phyloP scores from a whole-genome alignment of 2,888 invertebrate genomes.

The Standfussiana lucernea region DNA sequence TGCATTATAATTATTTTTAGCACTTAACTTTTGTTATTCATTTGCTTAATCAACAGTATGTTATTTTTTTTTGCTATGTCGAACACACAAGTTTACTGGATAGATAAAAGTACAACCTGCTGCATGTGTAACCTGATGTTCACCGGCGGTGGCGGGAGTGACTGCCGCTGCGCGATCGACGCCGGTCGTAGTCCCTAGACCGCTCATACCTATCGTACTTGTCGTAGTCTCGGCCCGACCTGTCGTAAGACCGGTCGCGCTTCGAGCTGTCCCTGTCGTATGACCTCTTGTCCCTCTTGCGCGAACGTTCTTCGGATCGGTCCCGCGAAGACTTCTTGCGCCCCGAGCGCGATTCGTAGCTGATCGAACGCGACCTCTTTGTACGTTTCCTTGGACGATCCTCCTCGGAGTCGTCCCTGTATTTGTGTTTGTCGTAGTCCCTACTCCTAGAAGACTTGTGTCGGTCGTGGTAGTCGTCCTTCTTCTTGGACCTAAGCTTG shows the following conservation, averaged over 20 bases:
- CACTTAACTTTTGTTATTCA: constrained; percentile 48
- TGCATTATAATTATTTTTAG: constrained; percentile 29
- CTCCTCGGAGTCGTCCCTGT: constrained; percentile 85
- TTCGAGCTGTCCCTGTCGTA: constrained; percentile 79
- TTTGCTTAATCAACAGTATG: constrained; percentile 38
- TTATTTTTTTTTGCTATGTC: constrained; percentile 42
- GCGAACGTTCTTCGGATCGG: constrained; percentile 77
- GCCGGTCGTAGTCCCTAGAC: constrained; percentile 84
- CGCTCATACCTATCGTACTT: constrained; percentile 88
- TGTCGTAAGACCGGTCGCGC: constrained; percentile 70
- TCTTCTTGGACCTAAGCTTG: constrained; percentile 76
- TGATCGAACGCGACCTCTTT: constrained; percentile 82
- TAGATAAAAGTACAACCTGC: constrained; percentile 85
- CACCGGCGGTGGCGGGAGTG: constrained; percentile 85
- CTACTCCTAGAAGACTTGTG: constrained; percentile 80
- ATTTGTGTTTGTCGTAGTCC: constrained; percentile 80
- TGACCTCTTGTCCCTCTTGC: constrained; percentile 77
- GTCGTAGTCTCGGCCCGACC: constrained; percentile 74
- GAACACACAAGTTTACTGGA: constrained; percentile 56
- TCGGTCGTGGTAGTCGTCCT: constrained; percentile 80
- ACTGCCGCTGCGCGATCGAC: constrained; percentile 83
- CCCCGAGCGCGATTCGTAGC: constrained; percentile 81
- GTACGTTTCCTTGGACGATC: constrained; percentile 81
- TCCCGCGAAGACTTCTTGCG: constrained; percentile 75
- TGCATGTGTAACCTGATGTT: constrained; percentile 83